Evolutionary conservation across 2,797 vertebrate species (phyloP), one percentile per base, ranked within the genome.

Genomic region (Esox lucius): DNA sequence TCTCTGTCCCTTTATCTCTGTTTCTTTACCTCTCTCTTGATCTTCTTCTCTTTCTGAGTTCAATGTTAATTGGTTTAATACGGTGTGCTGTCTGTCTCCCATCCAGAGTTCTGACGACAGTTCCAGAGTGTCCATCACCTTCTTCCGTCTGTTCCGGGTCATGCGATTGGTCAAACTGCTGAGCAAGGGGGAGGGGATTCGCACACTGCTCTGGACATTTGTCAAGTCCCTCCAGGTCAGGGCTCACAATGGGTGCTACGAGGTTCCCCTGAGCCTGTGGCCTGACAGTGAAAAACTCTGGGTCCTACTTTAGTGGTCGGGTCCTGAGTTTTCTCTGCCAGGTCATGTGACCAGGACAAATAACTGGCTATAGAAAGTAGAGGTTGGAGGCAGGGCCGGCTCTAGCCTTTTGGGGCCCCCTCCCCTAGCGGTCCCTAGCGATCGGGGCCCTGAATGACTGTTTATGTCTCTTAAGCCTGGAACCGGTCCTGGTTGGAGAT

Each of bases 131-230:
- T 99, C 97, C 77, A 99, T 99, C 92, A 99, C 98, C 19, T 99
- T 99, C 91, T 99, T 99, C 90, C 96, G 97, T 83, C 95, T 99
- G 68, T 99, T 99, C 91, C 95, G 98, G 81, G 98, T 99, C 78
- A 99, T 99, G 98, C 94, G 98, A 83, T 83, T 99, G 92, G 98
- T 98, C 90, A 99, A 99, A 91, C 93, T 99, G 80, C 95, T 99
- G 81, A 99, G 96, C 88, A 96, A 97, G 86, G 97, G 98, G 74
- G 97, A 99, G 91, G 98, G 97, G 74, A 99, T 99, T 87, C 95
- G 97, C 17, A 99, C 97, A 0, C 90, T 99, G 70, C 91, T 99
- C 76, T 99, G 98, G 98, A 99, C 97, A 0, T 99, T 99, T 78
- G 96, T 99, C 87, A 99, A 99, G 75, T 99, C 98, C 3, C 95